These are phyloP conservation scores for Periophthalmus modestus DNA, from an alignment of 2,113 vertebrate genomes.

Conservation along the genomic window DNA sequence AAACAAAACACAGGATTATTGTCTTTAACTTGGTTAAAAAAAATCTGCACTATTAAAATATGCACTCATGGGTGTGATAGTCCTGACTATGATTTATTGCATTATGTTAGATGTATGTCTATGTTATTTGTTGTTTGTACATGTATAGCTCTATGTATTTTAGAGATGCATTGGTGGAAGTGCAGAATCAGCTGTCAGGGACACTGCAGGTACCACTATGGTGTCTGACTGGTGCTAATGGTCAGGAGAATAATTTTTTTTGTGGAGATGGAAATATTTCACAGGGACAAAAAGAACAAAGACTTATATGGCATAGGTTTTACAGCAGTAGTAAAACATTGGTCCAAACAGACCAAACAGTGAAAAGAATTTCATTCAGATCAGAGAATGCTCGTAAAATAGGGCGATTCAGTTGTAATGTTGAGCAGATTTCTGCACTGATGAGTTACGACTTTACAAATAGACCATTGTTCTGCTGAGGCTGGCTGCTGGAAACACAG, in stretches of 20 bases:
- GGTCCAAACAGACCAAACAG: conserved; percentile 6
- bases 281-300: not conserved
- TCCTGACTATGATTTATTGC: too few species aligned
- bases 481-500: conserved; percentile 45
- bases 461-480: conserved; percentile 46
- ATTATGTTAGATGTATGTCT: too few species aligned
- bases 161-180: not conserved
- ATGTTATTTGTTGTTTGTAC: too few species aligned
- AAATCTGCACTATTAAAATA: too few species aligned
- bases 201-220: not conserved
- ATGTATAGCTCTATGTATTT: not conserved
- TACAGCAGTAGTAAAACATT: conserved; percentile 8
- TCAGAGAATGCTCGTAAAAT: conserved; percentile 27
- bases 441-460: conserved; percentile 57
- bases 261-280: not conserved
- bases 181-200: not conserved
- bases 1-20: not conserved
- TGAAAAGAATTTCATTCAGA: conserved; percentile 24
- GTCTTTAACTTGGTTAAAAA: not conserved
- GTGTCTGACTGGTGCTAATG: not conserved
- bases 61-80: too few species aligned
- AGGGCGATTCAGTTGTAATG: conserved; percentile 35
- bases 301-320: not conserved
- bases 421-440: conserved; percentile 39
- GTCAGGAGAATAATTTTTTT: not conserved